Percentiles rank a stretch among this genome's conserved stretches.
These are phyloP conservation scores for Tilapia sparmanii DNA, from an alignment of 2,113 vertebrate genomes.

Conservation along the genomic window DNA sequence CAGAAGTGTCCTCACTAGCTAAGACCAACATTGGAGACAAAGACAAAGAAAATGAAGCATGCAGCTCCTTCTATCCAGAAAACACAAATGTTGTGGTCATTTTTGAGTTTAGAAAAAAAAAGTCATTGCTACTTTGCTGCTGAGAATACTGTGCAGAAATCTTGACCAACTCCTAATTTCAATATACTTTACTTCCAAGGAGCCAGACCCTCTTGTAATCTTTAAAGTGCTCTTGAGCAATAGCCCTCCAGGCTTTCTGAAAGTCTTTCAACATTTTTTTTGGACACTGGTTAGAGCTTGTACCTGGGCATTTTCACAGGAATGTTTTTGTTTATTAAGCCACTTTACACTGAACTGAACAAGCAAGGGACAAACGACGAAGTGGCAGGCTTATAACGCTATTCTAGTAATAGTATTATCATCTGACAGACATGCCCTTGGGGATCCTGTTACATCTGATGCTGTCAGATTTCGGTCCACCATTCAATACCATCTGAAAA, in stretches of 20 bases:
- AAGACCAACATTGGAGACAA: not conserved
- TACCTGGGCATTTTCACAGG: not conserved
- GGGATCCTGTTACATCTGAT: not conserved
- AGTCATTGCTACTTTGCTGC: slow-evolving; percentile 4
- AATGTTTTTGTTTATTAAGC: not conserved
- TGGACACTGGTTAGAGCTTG: not conserved
- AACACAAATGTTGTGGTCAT: not conserved
- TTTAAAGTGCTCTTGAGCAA: not conserved
- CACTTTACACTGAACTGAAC: not conserved
- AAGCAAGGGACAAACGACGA: not conserved
- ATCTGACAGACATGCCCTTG: not conserved
- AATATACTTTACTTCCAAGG: not conserved
- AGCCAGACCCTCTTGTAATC: not conserved
- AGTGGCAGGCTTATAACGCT: not conserved
- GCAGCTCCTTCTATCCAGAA: slow-evolving; percentile 15
- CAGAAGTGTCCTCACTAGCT: not conserved
- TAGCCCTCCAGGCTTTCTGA: not conserved
- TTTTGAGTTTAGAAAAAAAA: slow-evolving; percentile 1
- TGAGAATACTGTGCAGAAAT: not conserved
- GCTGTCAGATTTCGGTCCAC: not conserved
- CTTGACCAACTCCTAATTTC: not conserved
- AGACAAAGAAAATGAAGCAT: not conserved
- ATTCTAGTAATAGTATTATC: not conserved
- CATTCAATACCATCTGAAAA: not conserved
- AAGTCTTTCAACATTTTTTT: not conserved